Conservation (phyloP, 2,113 vertebrate genomes). For the Dasyprocta punctata region DNA sequence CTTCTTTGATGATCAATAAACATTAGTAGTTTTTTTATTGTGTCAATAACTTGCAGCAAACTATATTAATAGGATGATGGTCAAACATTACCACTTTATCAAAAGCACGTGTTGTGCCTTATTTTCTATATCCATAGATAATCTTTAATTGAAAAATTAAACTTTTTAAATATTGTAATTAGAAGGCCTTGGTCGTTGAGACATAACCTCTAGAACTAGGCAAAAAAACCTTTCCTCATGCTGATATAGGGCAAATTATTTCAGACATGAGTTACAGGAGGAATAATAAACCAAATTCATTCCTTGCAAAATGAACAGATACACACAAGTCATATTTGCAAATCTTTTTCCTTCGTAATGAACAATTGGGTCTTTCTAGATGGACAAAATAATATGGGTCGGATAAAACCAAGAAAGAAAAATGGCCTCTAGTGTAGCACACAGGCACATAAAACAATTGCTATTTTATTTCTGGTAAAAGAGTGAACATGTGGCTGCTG, state of each 20-base stretch:
- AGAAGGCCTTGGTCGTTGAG: neutral
- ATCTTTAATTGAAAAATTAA: conserved; percentile 52
- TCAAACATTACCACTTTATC: neutral
- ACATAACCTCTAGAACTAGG: neutral
- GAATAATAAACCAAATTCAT: conserved; percentile 1
- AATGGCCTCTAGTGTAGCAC: neutral
- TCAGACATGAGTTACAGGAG: neutral
- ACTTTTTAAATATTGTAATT: neutral
- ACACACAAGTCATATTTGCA: neutral
- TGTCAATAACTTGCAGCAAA: neutral
- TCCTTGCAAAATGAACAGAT: conserved; percentile 31
- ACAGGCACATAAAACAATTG: neutral
- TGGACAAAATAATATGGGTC: conserved; percentile 14
- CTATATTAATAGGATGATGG: neutral
- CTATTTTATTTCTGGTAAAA: conserved; percentile 38
- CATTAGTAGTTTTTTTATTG: neutral
- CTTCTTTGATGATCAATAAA: conserved; percentile 18
- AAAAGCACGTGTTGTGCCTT: rapidly evolving
- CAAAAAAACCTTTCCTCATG: neutral
- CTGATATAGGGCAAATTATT: conserved; percentile 38
- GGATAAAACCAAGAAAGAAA: neutral
- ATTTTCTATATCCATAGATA: neutral
- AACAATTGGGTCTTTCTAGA: neutral
- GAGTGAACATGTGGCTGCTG: neutral
- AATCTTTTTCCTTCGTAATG: conserved; percentile 12